Evolutionary conservation across 2,113 vertebrate genomes (phyloP).

Genomic region (Gobiocypris rarus): DNA sequence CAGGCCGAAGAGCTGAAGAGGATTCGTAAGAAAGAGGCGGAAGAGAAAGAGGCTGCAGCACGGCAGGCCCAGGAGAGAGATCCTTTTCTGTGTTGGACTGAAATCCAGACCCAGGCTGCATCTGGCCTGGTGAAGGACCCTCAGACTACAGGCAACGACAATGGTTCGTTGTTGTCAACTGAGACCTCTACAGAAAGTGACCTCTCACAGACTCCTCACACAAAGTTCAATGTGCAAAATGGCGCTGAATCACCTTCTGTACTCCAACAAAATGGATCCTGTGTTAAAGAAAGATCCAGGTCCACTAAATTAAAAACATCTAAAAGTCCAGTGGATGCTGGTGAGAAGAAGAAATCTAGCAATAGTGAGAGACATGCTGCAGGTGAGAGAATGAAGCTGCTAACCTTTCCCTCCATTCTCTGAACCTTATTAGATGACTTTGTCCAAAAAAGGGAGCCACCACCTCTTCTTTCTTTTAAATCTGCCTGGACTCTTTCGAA

Average conservation of each 20-base stretch:
- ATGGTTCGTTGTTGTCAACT: slow-evolving; percentile 10
- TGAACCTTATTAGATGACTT: neutral
- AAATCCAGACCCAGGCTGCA: slow-evolving; percentile 25
- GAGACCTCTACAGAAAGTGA: slow-evolving; percentile 48
- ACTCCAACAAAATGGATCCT: neutral
- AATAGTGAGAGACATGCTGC: slow-evolving; percentile 14
- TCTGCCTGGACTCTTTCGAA: neutral
- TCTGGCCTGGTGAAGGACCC: slow-evolving; percentile 14
- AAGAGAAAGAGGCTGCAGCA: slow-evolving; percentile 46
- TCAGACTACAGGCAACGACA: slow-evolving; percentile 32
- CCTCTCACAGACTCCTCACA: slow-evolving; percentile 34
- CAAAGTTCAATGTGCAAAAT: neutral
- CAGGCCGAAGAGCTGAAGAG: slow-evolving; percentile 74
- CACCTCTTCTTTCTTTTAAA: neutral
- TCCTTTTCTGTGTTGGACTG: neutral
- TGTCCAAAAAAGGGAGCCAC: neutral
- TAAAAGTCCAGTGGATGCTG: neutral
- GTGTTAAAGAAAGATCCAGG: neutral
- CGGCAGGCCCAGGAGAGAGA: slow-evolving; percentile 32
- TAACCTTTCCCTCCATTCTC: neutral
- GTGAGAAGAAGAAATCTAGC: slow-evolving; percentile 2
- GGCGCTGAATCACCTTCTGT: neutral
- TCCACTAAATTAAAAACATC: neutral
- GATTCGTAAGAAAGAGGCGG: slow-evolving; percentile 42
- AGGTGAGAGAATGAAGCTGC: slow-evolving; percentile 46